Evolutionary conservation across 2,113 vertebrate species (phyloP).

Genomic region (Shinisaurus crocodilurus): DNA sequence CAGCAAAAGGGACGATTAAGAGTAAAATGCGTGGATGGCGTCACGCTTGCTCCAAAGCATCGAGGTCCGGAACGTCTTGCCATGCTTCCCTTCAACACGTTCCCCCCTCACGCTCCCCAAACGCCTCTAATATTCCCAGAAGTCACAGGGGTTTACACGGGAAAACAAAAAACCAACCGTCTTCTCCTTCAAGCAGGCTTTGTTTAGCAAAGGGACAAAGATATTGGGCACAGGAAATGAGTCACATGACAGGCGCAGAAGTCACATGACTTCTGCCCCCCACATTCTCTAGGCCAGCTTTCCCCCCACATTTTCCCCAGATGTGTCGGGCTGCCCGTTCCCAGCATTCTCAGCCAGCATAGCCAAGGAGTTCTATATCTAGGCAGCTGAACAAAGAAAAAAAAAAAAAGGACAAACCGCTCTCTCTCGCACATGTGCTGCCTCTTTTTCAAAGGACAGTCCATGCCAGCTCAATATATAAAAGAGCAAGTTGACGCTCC

Average conservation of each 20-base stretch:
- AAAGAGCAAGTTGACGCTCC: background rate
- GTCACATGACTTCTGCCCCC: background rate
- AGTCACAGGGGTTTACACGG: background rate
- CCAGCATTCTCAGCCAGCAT: too few relatives aligned
- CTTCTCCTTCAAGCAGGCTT: background rate
- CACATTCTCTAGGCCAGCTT: background rate
- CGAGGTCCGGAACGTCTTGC: constrained; percentile 39
- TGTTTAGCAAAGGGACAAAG: background rate
- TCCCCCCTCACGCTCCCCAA: background rate
- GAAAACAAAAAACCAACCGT: background rate
- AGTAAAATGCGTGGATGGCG: constrained; percentile 91
- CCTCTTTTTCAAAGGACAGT: background rate
- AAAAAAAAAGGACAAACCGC: background rate
- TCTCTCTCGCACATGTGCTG: background rate
- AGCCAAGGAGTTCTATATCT: too few relatives aligned
- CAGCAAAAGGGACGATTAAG: constrained; percentile 90
- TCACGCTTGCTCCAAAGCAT: constrained; percentile 82
- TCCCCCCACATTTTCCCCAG: too few relatives aligned
- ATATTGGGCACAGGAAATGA: background rate
- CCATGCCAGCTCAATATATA: background rate
- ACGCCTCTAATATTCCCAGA: background rate
- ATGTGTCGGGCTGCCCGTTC: too few relatives aligned
- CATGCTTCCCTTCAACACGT: background rate
- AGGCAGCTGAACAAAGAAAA: background rate
- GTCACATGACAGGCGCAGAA: background rate